Evolutionary conservation across 2,888 invertebrate species (phyloP).

Genomic region (Drosophila algonquin): DNA sequence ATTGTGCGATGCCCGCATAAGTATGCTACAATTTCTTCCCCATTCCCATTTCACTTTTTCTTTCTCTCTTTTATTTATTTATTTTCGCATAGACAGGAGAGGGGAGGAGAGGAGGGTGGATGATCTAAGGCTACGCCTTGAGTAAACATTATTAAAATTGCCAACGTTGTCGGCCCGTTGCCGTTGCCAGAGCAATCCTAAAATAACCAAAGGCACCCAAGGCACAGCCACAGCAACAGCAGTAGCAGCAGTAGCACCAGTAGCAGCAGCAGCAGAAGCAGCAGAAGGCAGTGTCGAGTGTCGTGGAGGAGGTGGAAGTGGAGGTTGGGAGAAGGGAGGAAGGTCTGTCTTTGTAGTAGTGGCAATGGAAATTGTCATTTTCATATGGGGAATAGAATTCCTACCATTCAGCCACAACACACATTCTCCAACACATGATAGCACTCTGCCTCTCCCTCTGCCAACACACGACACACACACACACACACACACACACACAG

Average conservation of each 20-base stretch:
- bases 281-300: conserved; percentile 39
- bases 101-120: conserved; percentile 12
- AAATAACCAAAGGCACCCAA: conserved; percentile 64
- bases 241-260: not conserved
- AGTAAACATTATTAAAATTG: conserved; percentile 80
- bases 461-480: conserved; percentile 30
- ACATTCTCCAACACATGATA: not conserved
- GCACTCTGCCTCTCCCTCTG: not conserved
- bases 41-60: not conserved
- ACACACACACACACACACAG: conserved; percentile 27
- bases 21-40: conserved; percentile 49
- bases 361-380: conserved; percentile 76
- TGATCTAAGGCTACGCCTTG: conserved; percentile 56
- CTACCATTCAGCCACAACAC: conserved; percentile 11
- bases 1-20: conserved; percentile 37
- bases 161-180: conserved; percentile 47
- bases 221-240: not conserved
- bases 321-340: not conserved
- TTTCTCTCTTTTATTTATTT: conserved; percentile 42
- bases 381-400: conserved; percentile 54
- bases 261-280: not conserved
- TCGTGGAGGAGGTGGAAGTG: conserved; percentile 10
- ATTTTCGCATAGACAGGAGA: conserved; percentile 38
- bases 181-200: conserved; percentile 70
- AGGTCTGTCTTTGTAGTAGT: conserved; percentile 41